Percentiles rank a stretch among this genome's conserved stretches.
Conservation (phyloP, 2,888 invertebrate species). For the Mythimna lalbum region DNA sequence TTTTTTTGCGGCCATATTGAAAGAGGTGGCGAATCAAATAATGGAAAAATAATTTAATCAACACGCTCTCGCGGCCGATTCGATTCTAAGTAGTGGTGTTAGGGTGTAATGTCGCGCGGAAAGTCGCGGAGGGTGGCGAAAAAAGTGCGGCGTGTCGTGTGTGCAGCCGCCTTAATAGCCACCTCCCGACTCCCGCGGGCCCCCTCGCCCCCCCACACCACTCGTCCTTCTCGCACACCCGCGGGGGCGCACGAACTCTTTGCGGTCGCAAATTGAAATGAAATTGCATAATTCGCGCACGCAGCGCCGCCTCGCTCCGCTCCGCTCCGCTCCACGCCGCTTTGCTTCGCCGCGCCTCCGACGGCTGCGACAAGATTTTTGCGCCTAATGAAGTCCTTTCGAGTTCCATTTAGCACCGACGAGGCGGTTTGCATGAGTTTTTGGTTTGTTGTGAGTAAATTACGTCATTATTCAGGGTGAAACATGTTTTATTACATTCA, state of each 20-base stretch:
- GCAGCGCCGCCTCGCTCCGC: slow-evolving; percentile 53
- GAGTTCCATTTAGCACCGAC: slow-evolving; percentile 36
- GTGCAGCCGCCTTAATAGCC: slow-evolving; percentile 82
- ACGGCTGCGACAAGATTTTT: slow-evolving; percentile 72
- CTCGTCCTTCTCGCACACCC: slow-evolving; percentile 2
- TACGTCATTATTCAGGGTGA: slow-evolving; percentile 27
- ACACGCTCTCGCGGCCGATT: slow-evolving; percentile 67
- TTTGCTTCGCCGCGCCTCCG: slow-evolving; percentile 51
- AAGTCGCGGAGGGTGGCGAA: slow-evolving; percentile 76
- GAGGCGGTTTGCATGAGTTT: slow-evolving; percentile 44
- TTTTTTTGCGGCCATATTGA: slow-evolving; percentile 88
- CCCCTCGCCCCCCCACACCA: slow-evolving; percentile 41
- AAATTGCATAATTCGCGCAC: slow-evolving; percentile 87
- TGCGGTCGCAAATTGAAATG: slow-evolving; percentile 85
- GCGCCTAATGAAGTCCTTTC: slow-evolving; percentile 81
- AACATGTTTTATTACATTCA: slow-evolving; percentile 8
- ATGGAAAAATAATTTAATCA: slow-evolving; percentile 89
- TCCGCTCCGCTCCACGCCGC: slow-evolving; percentile 30
- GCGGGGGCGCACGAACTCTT: slow-evolving; percentile 68
- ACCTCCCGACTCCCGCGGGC: slow-evolving; percentile 53
- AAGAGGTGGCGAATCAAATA: slow-evolving; percentile 90
- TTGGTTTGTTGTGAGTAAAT: slow-evolving; percentile 36
- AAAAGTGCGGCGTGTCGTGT: slow-evolving; percentile 83
- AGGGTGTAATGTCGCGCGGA: slow-evolving; percentile 77
- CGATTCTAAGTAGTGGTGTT: slow-evolving; percentile 71